A percentile compares a stretch with the other conserved stretches of the same genome.
Evolutionary conservation across 2,888 invertebrate species (phyloP).

Genomic region (Frankliniella intonsa): DNA sequence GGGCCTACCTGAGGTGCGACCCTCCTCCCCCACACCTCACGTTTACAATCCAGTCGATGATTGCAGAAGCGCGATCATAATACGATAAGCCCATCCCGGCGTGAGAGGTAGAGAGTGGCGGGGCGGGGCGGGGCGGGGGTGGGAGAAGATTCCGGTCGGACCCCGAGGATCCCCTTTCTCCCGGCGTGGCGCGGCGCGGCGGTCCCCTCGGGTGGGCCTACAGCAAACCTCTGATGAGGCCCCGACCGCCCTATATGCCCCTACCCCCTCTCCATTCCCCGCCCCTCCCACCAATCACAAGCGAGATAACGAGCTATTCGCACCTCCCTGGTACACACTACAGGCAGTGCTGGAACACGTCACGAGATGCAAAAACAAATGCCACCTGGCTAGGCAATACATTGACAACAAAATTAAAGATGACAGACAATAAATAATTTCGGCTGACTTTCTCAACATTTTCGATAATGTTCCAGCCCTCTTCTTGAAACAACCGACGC

Average conservation of each 20-base stretch:
- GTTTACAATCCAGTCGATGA: constrained; percentile 1
- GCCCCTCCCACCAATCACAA: neutral
- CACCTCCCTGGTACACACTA: too few species aligned
- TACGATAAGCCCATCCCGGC: neutral
- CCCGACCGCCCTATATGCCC: neutral
- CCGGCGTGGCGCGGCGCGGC: neutral
- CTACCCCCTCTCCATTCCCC: neutral
- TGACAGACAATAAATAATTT: neutral
- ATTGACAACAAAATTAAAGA: too few species aligned
- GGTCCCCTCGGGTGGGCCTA: neutral
- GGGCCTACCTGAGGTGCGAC: too few species aligned
- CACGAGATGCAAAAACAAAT: too few species aligned
- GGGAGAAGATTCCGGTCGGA: neutral
- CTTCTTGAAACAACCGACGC: neutral
- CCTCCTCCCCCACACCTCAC: neutral
- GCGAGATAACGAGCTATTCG: neutral
- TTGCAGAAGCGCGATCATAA: constrained; percentile 1
- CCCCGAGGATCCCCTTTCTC: neutral
- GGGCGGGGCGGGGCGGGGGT: neutral
- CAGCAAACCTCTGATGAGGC: neutral
- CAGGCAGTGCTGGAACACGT: too few species aligned
- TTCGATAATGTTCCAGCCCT: neutral
- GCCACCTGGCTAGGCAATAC: too few species aligned
- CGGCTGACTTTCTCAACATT: neutral
- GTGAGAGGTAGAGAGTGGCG: neutral